These are phyloP conservation scores for Symphodus melops DNA, from an alignment of 2,113 vertebrate genomes.

Conservation along the genomic window DNA sequence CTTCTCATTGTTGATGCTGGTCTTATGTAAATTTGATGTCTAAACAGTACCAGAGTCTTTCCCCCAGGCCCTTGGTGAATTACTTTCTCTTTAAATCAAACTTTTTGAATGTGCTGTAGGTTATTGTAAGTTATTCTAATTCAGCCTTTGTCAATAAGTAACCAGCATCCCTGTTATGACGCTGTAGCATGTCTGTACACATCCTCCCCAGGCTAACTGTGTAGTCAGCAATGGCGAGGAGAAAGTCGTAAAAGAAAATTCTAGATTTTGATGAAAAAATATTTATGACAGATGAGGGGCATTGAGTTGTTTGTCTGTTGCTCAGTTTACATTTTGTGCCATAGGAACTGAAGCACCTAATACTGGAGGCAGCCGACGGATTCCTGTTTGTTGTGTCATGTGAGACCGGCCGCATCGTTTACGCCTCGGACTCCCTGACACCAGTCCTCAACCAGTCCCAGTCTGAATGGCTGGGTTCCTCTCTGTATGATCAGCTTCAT, in stretches of 20 bases:
- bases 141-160: not conserved
- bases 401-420: slow-evolving; percentile 92
- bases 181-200: not conserved
- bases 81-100: not conserved
- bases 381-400: slow-evolving; percentile 98
- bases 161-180: not conserved
- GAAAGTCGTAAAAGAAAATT: not conserved
- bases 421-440: slow-evolving; percentile 94
- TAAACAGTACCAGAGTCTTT: not conserved
- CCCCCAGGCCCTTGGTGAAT: not conserved
- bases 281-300: not conserved
- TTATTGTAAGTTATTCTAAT: not conserved
- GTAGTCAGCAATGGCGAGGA: not conserved
- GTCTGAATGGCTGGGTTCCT: slow-evolving; percentile 95
- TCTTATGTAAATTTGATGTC: slow-evolving; percentile 3
- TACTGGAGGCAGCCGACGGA: slow-evolving; percentile 95
- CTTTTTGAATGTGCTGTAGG: not conserved
- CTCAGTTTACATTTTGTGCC: not conserved
- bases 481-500: slow-evolving; percentile 95
- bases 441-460: slow-evolving; percentile 95
- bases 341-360: slow-evolving; percentile 96
- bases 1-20: not conserved
- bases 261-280: not conserved
- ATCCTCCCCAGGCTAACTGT: not conserved
- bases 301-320: not conserved